Base-by-base conservation (phyloP, 2,113 vertebrate genomes). In the Pteruthius melanotis region DNA sequence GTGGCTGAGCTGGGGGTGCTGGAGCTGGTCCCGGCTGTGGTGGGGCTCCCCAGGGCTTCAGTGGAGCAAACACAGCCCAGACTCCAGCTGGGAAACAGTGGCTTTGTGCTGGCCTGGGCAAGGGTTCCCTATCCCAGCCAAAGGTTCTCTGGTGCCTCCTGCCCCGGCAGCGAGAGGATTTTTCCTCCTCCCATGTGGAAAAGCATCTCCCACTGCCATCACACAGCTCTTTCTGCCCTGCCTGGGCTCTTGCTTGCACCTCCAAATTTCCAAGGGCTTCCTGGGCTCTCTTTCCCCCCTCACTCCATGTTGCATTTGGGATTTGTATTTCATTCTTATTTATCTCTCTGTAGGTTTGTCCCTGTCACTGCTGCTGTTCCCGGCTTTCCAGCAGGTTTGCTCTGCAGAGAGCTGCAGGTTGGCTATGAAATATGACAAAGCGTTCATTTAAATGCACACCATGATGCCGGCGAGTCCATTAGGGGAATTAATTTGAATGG, bases 401-500 rank as follows among this genome's bases (percentile, higher is more conserved):
- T 92, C 93, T 45, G 91, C 95, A 72, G 92, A 86, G 93, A 71
- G 92, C 90, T 77, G 94, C 95, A 91, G 96, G 94, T 96, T 91
- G 95, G 95, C 83, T 54, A 30, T 90, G 94, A 95, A 96, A 95
- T 89, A 95, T 94, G 93, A 91, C 97, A 95, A 92, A 93, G 83
- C 33, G 3, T 95, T 95, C 94, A 91, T 97, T 95, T 90, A 94
- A 91, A 97, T 95, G 97, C 96, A 40, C 95, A 75, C 87, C 95
- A 61, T 82, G 96, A 78, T 37, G 83, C 39, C 72, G 54, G 49
- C 10, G 50, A 75, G 96, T 96, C 96, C 95, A 93, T 97, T 95
- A 95, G 94, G 80, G 83, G 96, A 96, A 97, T 97, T 96, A 96
- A 97, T 97, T 96, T 86, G 94, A 96, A 90, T 91, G 94, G 96